Evolutionary conservation across 1,140 invertebrate genomes (phyloP).

Genomic region (Macrobrachium nipponense): DNA sequence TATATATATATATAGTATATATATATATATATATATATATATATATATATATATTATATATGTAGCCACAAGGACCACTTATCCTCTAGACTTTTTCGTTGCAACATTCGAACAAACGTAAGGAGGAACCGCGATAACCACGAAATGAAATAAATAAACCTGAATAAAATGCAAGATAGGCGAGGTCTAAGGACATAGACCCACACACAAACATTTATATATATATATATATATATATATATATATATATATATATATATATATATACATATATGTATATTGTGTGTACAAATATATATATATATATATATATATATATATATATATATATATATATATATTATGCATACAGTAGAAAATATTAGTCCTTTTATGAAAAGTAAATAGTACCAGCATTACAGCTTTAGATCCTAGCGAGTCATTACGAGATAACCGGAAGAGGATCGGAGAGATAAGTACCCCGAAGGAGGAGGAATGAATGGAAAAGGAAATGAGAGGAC

Average conservation of each 20-base stretch:
- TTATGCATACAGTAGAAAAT: not conserved
- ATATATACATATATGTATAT: not conserved
- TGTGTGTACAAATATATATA: not conserved
- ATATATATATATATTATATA: not conserved
- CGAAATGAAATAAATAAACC: not conserved
- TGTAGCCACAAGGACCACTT: too few species aligned
- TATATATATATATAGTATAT: not conserved
- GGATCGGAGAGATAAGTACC: too few species aligned
- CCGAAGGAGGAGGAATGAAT: too few species aligned
- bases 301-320: not conserved
- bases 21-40: not conserved
- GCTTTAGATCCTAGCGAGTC: too few species aligned
- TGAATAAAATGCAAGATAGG: conserved; percentile 23
- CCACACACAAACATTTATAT: not conserved
- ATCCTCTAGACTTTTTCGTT: too few species aligned
- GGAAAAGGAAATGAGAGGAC: too few species aligned
- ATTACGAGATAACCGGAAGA: too few species aligned
- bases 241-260: conserved; percentile 25
- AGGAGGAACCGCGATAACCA: too few species aligned
- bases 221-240: conserved; percentile 19
- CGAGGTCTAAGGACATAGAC: not conserved
- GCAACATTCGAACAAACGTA: too few species aligned
- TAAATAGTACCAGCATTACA: too few species aligned
- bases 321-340: not conserved
- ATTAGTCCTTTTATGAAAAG: too few species aligned